phyloP scores from a whole-genome alignment of 1,140 invertebrate genomes.

The Rhizoglyphus robini region DNA sequence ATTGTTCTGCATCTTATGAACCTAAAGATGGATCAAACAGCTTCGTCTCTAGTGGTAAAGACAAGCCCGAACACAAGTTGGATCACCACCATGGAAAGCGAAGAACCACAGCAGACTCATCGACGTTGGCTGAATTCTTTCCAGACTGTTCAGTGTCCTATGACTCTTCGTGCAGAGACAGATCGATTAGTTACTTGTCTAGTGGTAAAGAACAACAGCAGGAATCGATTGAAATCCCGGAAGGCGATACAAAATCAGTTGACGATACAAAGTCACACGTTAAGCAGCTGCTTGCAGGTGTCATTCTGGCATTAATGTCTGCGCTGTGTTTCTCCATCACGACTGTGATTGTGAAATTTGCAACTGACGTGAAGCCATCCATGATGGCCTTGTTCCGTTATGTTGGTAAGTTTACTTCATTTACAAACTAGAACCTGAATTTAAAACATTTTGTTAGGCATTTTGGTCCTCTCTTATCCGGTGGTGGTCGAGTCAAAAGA shows the following conservation, averaged over 20 bases:
- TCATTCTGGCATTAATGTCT: conserved; percentile 35
- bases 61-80: too few relatives aligned
- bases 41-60: too few relatives aligned
- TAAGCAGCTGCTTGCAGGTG: not conserved
- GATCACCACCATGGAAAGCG: too few relatives aligned
- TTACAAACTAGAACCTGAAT: not conserved
- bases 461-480: conserved; percentile 61
- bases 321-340: conserved; percentile 75
- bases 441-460: not conserved
- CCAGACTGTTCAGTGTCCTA: too few relatives aligned
- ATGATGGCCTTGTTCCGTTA: conserved; percentile 66
- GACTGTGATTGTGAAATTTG: conserved; percentile 65
- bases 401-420: conserved; percentile 46
- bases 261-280: too few relatives aligned
- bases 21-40: too few relatives aligned
- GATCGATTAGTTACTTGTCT: not conserved
- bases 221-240: too few relatives aligned
- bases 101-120: too few relatives aligned
- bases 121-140: too few relatives aligned
- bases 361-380: conserved; percentile 57
- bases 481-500: conserved; percentile 61
- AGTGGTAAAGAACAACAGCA: too few relatives aligned
- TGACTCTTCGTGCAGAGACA: not conserved
- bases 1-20: too few relatives aligned
- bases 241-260: too few relatives aligned